These are phyloP conservation scores for Chiloscyllium plagiosum DNA, from an alignment of 2,113 vertebrate species.

Conservation along the genomic window DNA sequence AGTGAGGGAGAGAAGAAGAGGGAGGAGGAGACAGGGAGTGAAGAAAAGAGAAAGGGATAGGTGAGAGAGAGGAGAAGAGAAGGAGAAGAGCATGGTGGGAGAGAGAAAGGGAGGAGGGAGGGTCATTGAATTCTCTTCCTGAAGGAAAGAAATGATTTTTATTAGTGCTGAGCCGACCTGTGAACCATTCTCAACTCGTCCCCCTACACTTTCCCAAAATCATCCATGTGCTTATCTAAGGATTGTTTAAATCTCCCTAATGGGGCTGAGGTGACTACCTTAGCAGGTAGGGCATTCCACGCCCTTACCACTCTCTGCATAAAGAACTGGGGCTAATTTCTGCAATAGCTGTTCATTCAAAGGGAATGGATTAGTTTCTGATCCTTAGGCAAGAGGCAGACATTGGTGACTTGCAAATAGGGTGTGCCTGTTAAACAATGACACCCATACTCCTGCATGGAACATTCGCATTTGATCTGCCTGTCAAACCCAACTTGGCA, in stretches of 20 bases:
- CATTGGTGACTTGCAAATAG: not conserved
- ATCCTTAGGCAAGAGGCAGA: not conserved
- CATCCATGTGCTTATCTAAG: too few relatives aligned
- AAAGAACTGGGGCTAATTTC: not conserved
- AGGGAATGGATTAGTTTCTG: not conserved
- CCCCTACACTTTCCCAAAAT: too few relatives aligned
- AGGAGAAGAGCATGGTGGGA: not conserved
- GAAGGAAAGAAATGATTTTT: not conserved
- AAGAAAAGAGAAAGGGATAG: not conserved
- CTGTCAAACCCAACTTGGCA: not conserved
- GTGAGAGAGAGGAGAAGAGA: not conserved
- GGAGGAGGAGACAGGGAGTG: not conserved
- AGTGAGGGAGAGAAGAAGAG: not conserved
- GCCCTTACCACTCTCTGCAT: too few relatives aligned
- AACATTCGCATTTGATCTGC: not conserved
- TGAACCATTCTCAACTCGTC: too few relatives aligned
- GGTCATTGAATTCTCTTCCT: not conserved
- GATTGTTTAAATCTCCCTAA: too few relatives aligned
- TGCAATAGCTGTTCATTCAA: not conserved
- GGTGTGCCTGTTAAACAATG: not conserved
- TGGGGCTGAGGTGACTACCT: too few relatives aligned
- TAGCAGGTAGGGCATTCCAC: too few relatives aligned
- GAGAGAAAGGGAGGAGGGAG: not conserved
- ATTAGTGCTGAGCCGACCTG: not conserved
- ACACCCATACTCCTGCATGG: not conserved